Evolutionary conservation across 2,113 vertebrate genomes (phyloP).

Genomic region (Stegastes partitus): DNA sequence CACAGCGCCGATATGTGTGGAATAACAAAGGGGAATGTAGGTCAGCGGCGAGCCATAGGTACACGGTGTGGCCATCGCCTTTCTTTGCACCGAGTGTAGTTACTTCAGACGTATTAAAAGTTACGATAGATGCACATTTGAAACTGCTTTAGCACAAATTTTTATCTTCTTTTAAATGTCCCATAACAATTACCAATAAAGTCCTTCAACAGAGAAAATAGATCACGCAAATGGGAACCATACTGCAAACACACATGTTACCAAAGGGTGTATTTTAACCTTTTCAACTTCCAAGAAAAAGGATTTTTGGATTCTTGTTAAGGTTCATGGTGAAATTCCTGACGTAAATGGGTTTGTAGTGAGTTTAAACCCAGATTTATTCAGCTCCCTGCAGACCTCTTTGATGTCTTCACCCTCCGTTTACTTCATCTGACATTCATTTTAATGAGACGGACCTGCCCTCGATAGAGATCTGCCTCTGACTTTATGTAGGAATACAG

Average conservation of each 20-base stretch:
- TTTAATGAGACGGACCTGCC: constrained; percentile 68
- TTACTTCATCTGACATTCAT: constrained; percentile 71
- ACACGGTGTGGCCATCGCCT: constrained; percentile 8
- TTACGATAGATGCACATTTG: not conserved
- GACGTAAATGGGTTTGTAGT: constrained; percentile 38
- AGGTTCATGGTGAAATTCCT: constrained; percentile 30
- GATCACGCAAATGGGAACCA: not conserved
- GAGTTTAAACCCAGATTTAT: constrained; percentile 67
- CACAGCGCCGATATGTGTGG: constrained; percentile 76
- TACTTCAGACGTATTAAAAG: not conserved
- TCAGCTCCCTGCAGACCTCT: constrained; percentile 51
- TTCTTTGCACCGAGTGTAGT: not conserved
- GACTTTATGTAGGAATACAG: constrained; percentile 53
- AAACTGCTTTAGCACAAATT: not conserved
- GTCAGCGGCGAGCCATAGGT: constrained; percentile 68
- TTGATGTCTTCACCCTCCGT: constrained; percentile 68
- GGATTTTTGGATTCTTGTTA: constrained; percentile 1
- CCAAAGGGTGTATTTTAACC: not conserved
- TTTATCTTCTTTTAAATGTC: not conserved
- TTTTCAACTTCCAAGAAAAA: not conserved
- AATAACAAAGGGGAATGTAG: constrained; percentile 80
- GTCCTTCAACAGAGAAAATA: not conserved
- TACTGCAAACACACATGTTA: not conserved
- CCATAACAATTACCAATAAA: constrained; percentile 1
- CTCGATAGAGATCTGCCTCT: constrained; percentile 63